Evolutionary conservation across 2,113 vertebrate species (phyloP), one percentile per base, ranked within the genome.

Genomic region (Mormyrus lacerda): DNA sequence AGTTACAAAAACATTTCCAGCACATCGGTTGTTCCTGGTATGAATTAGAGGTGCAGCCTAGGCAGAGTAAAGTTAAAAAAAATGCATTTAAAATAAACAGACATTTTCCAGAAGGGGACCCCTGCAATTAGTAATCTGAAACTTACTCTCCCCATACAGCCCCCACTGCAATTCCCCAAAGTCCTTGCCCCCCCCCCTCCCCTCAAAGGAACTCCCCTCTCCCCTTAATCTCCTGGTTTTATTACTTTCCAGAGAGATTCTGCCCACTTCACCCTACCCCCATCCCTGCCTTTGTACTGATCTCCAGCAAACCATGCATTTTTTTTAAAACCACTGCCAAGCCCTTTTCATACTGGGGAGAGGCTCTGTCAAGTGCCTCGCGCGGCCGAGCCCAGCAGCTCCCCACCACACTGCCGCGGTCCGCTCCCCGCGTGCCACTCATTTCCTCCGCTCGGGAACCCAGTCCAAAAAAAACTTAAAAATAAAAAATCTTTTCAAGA

Each of bases 171-270:
- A 95, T 94, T 95, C 93, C 94, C 95, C 95, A 95, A 95, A 96
- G 95, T 95, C 95, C 95, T 95, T 91, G 93, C 93, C 93, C 95
- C 96, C 95, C 47, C 51, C 48, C 13, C 95, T 95, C 95, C 47
- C 51, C 48, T 3, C 95, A 94, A 91, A 96, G 95, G 95, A 95
- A 95, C 95, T 94, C 93, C 94, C 94, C 42, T 91, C 92, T 92
- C 94, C 90, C 94, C 94, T 93, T 95, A 96, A 96, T 96, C 95
- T 96, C 94, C 94, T 94, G 94, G 93, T 96, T 96, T 96, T 96
- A 96, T 96, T 96, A 96, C 95, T 96, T 96, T 95, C 95, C 96
- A 96, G 95, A 95, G 94, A 94, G 91, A 93, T 94, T 93, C 93
- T 65, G 93, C 93, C 93, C 91, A 90, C 93, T 95, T 92, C 93